Conservation (phyloP, 2,113 vertebrate species). For the Thalassarche chlororhynchos region DNA sequence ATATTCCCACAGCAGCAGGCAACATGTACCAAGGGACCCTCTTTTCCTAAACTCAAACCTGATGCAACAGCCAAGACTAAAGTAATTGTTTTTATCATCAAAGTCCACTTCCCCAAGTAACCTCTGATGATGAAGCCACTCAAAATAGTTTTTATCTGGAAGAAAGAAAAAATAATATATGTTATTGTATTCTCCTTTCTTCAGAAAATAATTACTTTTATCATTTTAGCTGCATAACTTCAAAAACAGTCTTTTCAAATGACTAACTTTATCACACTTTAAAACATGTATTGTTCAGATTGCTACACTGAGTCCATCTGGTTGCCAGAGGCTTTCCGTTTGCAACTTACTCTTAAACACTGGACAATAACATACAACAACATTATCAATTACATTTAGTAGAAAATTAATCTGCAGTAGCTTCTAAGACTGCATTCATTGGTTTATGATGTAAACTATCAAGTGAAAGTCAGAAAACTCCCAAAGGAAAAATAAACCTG, state of each 20-base stretch:
- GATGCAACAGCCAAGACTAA: constrained; percentile 97
- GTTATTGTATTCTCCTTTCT: background rate
- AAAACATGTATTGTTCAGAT: background rate
- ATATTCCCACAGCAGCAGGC: constrained; percentile 99
- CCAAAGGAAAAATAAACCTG: background rate
- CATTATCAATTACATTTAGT: background rate
- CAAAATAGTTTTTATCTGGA: constrained; percentile 98
- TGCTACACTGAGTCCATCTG: background rate
- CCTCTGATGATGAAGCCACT: constrained; percentile 98
- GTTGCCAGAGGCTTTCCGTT: background rate
- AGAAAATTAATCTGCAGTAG: background rate
- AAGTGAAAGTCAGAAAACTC: background rate
- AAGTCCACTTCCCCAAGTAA: constrained; percentile 98
- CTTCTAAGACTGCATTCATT: background rate
- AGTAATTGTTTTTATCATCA: constrained; percentile 98
- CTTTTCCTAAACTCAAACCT: constrained; percentile 97
- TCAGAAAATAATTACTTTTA: background rate
- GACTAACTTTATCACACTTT: background rate
- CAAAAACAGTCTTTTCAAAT: background rate
- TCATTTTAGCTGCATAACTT: background rate
- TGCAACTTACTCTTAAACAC: background rate
- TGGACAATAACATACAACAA: background rate
- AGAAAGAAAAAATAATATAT: constrained; percentile 14
- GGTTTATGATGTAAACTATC: background rate
- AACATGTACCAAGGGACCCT: constrained; percentile 96